These are phyloP conservation scores for Piezodorus guildinii DNA, from an alignment of 1,140 invertebrate species.

Conservation along the genomic window DNA sequence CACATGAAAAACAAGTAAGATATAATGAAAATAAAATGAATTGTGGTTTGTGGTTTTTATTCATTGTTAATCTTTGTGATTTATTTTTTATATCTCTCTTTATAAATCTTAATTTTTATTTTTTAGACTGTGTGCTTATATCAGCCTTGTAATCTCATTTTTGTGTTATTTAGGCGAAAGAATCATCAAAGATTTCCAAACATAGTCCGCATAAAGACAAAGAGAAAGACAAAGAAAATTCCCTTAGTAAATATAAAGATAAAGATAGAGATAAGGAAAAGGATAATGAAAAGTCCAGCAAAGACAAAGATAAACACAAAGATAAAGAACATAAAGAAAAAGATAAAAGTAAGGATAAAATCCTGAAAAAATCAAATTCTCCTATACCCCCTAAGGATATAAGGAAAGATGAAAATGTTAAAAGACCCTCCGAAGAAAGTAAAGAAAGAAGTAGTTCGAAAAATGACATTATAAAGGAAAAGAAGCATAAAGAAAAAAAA, in stretches of 20 bases:
- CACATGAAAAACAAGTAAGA: conserved; percentile 26
- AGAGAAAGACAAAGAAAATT: conserved; percentile 38
- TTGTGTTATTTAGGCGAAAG: conserved; percentile 22
- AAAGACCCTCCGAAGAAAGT: conserved; percentile 30
- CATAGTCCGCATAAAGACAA: conserved; percentile 43
- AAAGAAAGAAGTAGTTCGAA: conserved; percentile 27
- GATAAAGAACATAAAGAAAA: conserved; percentile 35
- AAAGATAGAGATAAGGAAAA: conserved; percentile 31
- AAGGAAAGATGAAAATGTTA: conserved; percentile 13
- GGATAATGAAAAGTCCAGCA: conserved; percentile 32
- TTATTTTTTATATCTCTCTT: background rate
- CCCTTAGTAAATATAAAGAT: conserved; percentile 47
- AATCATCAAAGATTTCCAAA: conserved; percentile 29
- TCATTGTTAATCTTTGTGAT: background rate
- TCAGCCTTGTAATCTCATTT: background rate
- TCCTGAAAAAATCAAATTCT: conserved; percentile 20
- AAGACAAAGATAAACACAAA: conserved; percentile 32
- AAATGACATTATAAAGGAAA: conserved; percentile 19
- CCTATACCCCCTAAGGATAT: conserved; percentile 16
- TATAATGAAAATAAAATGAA: background rate
- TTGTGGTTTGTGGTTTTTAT: background rate
- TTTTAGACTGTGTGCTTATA: background rate
- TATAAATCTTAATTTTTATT: no score
- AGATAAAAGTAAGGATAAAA: conserved; percentile 16
- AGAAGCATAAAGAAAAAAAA: conserved; percentile 25